Evolutionary conservation across 1,140 invertebrate genomes (phyloP).

Genomic region (Achatina immaculata): DNA sequence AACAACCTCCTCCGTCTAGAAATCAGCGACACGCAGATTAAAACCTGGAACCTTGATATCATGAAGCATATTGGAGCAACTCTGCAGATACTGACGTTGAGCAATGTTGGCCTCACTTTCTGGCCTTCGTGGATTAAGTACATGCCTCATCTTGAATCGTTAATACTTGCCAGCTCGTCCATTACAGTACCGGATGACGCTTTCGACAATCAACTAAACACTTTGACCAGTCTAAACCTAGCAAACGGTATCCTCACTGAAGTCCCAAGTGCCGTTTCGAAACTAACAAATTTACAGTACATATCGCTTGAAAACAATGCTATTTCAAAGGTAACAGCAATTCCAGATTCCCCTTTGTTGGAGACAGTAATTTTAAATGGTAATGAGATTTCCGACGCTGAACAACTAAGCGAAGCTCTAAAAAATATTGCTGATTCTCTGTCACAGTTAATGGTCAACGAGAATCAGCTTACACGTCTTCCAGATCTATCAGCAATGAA

Average conservation of each 20-base stretch:
- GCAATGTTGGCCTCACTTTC: not conserved
- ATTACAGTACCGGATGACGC: not conserved
- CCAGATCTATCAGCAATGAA: not conserved
- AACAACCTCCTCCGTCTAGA: not conserved
- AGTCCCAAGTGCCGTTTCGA: not conserved
- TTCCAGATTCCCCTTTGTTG: not conserved
- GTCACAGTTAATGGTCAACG: not conserved
- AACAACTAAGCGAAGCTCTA: not conserved
- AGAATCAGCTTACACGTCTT: not conserved
- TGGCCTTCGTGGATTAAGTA: not conserved
- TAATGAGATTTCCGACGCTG: not conserved
- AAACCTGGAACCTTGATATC: not conserved
- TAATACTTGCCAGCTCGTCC: not conserved
- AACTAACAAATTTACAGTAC: not conserved
- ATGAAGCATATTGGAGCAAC: not conserved
- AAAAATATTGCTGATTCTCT: not conserved
- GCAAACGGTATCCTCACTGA: not conserved
- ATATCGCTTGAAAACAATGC: not conserved
- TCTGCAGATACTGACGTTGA: not conserved
- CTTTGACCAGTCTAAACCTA: not conserved
- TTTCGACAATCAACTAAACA: not conserved
- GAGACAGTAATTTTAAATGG: not conserved
- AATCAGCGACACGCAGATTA: not conserved
- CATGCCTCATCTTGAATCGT: not conserved
- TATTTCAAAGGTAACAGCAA: not conserved